A percentile compares a stretch with the other conserved stretches of the same genome.
Evolutionary conservation across 2,113 vertebrate genomes (phyloP).

Genomic region (Charina bottae): DNA sequence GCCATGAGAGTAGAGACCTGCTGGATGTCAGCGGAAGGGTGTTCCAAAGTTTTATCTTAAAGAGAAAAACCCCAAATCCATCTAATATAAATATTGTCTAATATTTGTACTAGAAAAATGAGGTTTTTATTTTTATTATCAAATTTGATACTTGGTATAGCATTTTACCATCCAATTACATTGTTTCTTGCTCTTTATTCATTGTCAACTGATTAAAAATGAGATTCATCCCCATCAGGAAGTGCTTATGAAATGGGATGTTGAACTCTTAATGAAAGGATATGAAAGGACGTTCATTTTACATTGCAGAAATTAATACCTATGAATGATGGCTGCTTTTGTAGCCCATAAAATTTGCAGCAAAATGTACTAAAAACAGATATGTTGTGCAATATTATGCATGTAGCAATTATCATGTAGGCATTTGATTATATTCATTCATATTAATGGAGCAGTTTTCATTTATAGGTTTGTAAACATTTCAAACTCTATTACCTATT

Average conservation of each 20-base stretch:
- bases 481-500: conserved; percentile 71
- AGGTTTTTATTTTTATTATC: neutral
- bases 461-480: conserved; percentile 76
- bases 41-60: neutral
- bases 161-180: neutral
- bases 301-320: conserved; percentile 54
- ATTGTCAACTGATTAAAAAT: conserved; percentile 28
- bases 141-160: neutral
- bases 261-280: conserved; percentile 50
- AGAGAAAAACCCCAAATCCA: neutral
- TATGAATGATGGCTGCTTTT: conserved; percentile 43
- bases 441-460: conserved; percentile 68
- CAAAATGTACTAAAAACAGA: conserved; percentile 67
- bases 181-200: neutral
- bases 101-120: neutral
- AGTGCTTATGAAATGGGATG: conserved; percentile 3
- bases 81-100: neutral
- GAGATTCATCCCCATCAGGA: neutral
- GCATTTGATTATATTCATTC: conserved; percentile 71
- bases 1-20: neutral
- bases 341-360: conserved; percentile 61
- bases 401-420: conserved; percentile 68
- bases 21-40: neutral
- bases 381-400: conserved; percentile 57
- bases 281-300: conserved; percentile 40